Conservation (phyloP, 1,140 invertebrate species). For the Antheraea mylitta region DNA sequence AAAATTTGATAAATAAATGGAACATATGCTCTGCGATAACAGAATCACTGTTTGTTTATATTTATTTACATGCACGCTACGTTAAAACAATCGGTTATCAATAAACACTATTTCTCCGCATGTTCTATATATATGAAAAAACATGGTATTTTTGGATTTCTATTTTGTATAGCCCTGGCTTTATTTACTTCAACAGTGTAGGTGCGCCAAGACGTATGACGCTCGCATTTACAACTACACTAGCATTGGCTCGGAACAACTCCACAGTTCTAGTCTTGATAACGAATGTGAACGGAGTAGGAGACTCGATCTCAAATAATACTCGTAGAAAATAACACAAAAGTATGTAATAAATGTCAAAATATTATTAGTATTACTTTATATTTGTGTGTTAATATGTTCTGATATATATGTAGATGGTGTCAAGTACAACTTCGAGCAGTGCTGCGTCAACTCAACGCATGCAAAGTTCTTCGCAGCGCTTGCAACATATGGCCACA, state of each 20-base stretch:
- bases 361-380: neutral
- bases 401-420: conserved; percentile 54
- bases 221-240: conserved; percentile 51
- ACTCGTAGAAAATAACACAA: neutral
- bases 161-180: conserved; percentile 62
- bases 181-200: conserved; percentile 52
- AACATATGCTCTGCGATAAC: neutral
- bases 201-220: conserved; percentile 73
- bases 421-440: conserved; percentile 79
- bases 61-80: neutral
- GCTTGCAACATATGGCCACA: conserved; percentile 64
- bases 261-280: conserved; percentile 66
- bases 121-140: neutral
- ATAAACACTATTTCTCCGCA: neutral
- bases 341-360: neutral
- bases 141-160: conserved; percentile 15
- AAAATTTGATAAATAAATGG: neutral
- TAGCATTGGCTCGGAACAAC: conserved; percentile 73
- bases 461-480: conserved; percentile 76
- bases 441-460: conserved; percentile 80
- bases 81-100: neutral
- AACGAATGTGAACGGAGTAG: conserved; percentile 52
- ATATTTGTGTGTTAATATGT: neutral
- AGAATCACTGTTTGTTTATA: neutral
- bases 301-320: conserved; percentile 25